Evolutionary conservation across 2,113 vertebrate genomes (phyloP), one percentile per base, ranked within the genome.

Genomic region (Sciurus niger): DNA sequence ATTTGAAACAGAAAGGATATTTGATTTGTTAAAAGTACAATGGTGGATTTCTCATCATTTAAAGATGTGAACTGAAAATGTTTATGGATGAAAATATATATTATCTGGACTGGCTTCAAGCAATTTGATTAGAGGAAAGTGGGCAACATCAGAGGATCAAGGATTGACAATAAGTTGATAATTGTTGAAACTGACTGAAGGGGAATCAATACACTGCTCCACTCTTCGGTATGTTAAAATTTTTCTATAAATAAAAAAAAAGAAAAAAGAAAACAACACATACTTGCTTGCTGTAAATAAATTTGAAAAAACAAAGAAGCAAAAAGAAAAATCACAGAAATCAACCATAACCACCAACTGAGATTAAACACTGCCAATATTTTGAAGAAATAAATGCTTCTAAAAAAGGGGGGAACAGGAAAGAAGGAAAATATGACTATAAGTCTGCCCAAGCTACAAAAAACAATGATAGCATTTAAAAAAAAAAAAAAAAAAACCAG

Each of bases 251-350:
- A 37, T 55, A 84, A 91, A 90, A 96, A 46, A 20, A 32, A 24
- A 17, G 82, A 86, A 96, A 83, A 90, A 67, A 25, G 16, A 58
- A 93, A 34, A 6, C 30, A 93, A 55, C 40, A 82, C 6, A 92
- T 58, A 82, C 6, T 89, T 58, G 46, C 18, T 74, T 65, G 4
- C 6, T 96, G 37, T 76, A 76, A 86, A 86, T 86, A 95, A 78
- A 89, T 43, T 46, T 86, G 17, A 94, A 96, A 94, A 90, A 67
- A 68, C 20, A 79, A 48, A 95, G 46, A 89, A n/a, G 7, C 58
- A 63, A 79, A 90, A 93, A 72, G 13, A 65, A 87, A 79, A 84
- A 70, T 76, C 28, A 74, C 28, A 89, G 94, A 85, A 90, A 73
- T 84, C n/a, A 76, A 20, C 32, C 25, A 89, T 28, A 84, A 48